phyloP scores from a whole-genome alignment of 2,888 invertebrate genomes.

The Pteria penguin region DNA sequence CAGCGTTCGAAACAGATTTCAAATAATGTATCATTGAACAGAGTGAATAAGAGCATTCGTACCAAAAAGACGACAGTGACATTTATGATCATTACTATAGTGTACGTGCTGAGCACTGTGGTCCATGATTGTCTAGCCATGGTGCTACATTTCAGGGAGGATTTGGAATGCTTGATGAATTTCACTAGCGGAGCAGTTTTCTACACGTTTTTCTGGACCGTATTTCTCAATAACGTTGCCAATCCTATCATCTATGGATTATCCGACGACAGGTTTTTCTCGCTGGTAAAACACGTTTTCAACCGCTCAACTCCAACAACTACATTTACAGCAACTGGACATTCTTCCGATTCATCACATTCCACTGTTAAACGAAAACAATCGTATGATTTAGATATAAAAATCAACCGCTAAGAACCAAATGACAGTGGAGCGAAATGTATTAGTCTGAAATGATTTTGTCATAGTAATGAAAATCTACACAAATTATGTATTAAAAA shows the following conservation, averaged over 20 bases:
- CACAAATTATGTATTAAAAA: too few species aligned
- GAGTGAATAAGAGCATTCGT: slow-evolving; percentile 5
- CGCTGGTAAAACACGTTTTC: slow-evolving; percentile 14
- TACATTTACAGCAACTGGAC: too few species aligned
- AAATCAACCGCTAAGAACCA: too few species aligned
- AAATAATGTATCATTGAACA: background rate
- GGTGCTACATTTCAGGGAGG: slow-evolving; percentile 17
- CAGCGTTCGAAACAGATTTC: slow-evolving; percentile 17
- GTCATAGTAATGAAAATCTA: too few species aligned
- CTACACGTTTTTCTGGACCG: slow-evolving; percentile 38
- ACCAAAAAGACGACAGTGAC: slow-evolving; percentile 37
- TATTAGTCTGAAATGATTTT: too few species aligned
- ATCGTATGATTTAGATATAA: too few species aligned
- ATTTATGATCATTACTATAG: slow-evolving; percentile 30
- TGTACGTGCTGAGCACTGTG: slow-evolving; percentile 28
- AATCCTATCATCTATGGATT: slow-evolving; percentile 42
- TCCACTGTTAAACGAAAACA: too few species aligned
- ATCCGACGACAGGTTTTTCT: slow-evolving; percentile 34
- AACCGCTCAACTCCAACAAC: too few species aligned
- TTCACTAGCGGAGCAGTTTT: slow-evolving; percentile 33
- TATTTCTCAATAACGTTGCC: slow-evolving; percentile 35
- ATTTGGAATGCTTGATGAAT: slow-evolving; percentile 30
- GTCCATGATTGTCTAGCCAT: slow-evolving; percentile 33
- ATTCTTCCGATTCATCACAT: too few species aligned
- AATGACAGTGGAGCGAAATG: too few species aligned